Evolutionary conservation across 1,140 invertebrate genomes (phyloP).

Genomic region (Melipona quadrifasciata): DNA sequence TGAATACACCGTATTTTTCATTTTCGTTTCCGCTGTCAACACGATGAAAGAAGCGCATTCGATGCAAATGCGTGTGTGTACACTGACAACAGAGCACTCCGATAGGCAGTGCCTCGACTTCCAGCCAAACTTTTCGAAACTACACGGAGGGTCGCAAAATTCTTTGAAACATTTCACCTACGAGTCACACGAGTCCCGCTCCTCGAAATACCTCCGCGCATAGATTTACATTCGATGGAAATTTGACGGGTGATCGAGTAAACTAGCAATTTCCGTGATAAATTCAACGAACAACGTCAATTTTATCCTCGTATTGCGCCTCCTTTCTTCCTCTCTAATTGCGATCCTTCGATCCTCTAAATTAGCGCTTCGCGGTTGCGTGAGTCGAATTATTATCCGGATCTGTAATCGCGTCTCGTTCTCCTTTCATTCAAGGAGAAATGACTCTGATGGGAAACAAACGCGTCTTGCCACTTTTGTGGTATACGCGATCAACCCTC

Average conservation of each 20-base stretch:
- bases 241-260: neutral
- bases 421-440: neutral
- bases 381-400: neutral
- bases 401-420: neutral
- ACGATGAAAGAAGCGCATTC: neutral
- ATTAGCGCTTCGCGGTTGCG: neutral
- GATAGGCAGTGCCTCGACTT: neutral
- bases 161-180: neutral
- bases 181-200: neutral
- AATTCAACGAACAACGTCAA: neutral
- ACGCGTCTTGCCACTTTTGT: neutral
- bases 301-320: neutral
- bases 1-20: neutral
- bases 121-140: neutral
- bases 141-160: neutral
- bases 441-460: too few species aligned
- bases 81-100: neutral
- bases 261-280: neutral
- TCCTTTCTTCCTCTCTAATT: neutral
- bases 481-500: neutral
- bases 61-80: neutral
- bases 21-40: neutral
- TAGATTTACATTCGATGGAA: neutral
- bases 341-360: too few species aligned
- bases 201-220: neutral